Evolutionary conservation across 2,797 vertebrate genomes (phyloP), one percentile per base, ranked within the genome.

Genomic region (Bovichtus diacanthus): DNA sequence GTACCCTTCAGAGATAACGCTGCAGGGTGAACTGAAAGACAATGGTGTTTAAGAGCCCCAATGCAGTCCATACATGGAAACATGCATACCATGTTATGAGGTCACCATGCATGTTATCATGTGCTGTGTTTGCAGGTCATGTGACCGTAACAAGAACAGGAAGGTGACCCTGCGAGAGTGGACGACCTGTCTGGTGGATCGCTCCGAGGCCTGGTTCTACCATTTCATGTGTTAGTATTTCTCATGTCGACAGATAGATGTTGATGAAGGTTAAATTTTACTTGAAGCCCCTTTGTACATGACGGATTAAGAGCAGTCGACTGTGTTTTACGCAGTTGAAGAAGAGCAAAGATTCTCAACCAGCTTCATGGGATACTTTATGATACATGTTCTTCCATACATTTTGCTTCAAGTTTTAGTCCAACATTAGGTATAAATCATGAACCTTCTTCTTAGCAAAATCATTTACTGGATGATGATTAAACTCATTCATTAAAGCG

Each of bases 91-190:
- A 23, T 29, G 53, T 74, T 47, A 23, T 47, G 44, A 78, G 64
- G 63, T 78, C 55, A 67, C 36, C 23, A 9, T 73, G 36, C n/a
- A n/a, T 41, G 31, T 50, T 53, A 23, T 2, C 3, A 56, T 84
- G 72, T 85, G 61, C 61, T 87, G 81, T 78, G 78, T 85, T 82
- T 81, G 61, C 58, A 92, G 94, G 92, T 94, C 94, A 88, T 95
- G 93, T 92, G 93, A 94, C 89, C 90, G 21, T 54, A 90, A 95
- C 87, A 90, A 82, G 74, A 96, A 94, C 91, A 93, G 88, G 83
- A 90, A 95, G 90, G 94, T 95, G 86, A 95, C 92, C 86, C 86
- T 94, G 88, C 84, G 34, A 51, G 95, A 95, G 85, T 93, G 95
- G 95, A 93, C 94, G 5, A 82, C 80, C 76, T 95, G 92, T 77